Percentiles rank a stretch among this genome's conserved stretches.
These are phyloP conservation scores for Xestia xanthographa DNA, from an alignment of 2,888 invertebrate species.

Conservation along the genomic window DNA sequence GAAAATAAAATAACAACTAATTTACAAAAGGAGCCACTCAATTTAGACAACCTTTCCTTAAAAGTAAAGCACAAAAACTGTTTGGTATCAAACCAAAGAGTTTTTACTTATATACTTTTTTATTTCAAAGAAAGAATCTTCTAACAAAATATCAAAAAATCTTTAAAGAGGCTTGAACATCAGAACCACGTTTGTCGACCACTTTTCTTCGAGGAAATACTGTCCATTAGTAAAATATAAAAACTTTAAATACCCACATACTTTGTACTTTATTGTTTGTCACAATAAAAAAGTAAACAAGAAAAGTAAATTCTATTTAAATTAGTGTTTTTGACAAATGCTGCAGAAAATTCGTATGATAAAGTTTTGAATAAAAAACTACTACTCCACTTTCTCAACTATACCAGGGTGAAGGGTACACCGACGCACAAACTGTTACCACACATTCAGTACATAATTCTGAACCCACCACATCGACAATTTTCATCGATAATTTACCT, in stretches of 20 bases:
- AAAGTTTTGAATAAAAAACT: too few species aligned
- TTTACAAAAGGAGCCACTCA: slow-evolving; percentile 2
- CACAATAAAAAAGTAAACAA: not conserved
- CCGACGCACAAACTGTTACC: too few species aligned
- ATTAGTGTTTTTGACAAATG: too few species aligned
- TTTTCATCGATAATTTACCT: too few species aligned
- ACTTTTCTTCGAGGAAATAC: not conserved
- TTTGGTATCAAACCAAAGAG: slow-evolving; percentile 1
- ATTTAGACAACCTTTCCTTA: not conserved
- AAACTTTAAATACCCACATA: not conserved
- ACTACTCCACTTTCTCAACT: too few species aligned
- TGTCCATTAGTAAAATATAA: not conserved
- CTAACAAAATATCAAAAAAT: slow-evolving; percentile 9
- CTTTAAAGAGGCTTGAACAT: not conserved
- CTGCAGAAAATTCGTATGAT: too few species aligned
- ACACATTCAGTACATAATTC: too few species aligned
- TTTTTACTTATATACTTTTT: not conserved
- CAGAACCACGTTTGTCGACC: not conserved
- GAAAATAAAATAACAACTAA: not conserved
- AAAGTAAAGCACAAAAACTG: not conserved
- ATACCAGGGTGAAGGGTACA: too few species aligned
- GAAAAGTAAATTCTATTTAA: too few species aligned
- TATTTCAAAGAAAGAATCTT: slow-evolving; percentile 6
- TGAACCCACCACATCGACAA: too few species aligned
- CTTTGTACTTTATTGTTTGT: not conserved